Conservation (phyloP, 2,888 invertebrate genomes). For the Prosopocoilus inquinatus region DNA sequence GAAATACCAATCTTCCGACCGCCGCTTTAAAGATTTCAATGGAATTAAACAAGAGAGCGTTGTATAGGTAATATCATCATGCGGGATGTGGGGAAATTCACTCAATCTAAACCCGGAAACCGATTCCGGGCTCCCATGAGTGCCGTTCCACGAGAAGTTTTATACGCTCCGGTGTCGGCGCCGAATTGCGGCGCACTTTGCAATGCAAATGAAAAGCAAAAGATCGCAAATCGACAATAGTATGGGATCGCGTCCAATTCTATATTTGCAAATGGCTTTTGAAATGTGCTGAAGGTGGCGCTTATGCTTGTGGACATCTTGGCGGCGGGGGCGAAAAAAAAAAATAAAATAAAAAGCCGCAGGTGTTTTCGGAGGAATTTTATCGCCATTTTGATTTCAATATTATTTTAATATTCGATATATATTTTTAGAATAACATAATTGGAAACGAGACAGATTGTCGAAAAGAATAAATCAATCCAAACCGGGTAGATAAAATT, state of each 20-base stretch:
- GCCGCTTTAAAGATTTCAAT: conserved; percentile 46
- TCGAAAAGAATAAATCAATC: no score
- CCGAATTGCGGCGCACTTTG: conserved; percentile 50
- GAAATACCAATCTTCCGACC: conserved; percentile 40
- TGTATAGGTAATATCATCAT: conserved; percentile 48
- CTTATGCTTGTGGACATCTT: conserved; percentile 1
- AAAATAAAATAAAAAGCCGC: neutral
- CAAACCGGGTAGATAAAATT: no score
- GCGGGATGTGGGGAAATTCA: conserved; percentile 48
- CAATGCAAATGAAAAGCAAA: conserved; percentile 53
- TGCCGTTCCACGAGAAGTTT: conserved; percentile 48
- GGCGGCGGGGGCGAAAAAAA: neutral
- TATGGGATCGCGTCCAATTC: conserved; percentile 47
- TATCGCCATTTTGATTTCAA: neutral
- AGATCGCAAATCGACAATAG: conserved; percentile 51
- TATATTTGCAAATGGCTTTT: conserved; percentile 44
- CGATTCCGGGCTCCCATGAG: conserved; percentile 49
- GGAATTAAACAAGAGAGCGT: conserved; percentile 47
- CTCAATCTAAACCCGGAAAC: conserved; percentile 53
- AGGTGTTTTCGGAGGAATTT: neutral
- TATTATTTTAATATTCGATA: no score
- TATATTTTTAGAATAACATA: no score
- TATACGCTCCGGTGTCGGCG: conserved; percentile 45
- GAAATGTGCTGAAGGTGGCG: conserved; percentile 30
- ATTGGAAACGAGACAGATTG: no score